phyloP scores from a whole-genome alignment of 2,113 vertebrate species.

The Silurus asotus region DNA sequence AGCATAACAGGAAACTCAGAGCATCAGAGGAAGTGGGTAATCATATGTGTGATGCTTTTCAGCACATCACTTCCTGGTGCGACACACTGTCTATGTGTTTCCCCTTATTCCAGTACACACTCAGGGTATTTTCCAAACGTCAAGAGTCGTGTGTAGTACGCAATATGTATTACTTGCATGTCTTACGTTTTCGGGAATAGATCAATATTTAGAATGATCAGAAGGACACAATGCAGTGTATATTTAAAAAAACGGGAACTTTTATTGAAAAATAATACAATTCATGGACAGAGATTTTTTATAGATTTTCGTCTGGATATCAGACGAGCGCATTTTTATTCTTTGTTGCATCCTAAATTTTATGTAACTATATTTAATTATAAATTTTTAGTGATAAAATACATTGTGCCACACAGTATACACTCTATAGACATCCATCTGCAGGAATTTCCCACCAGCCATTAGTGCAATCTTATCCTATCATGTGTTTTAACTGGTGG shows the following conservation, averaged over 20 bases:
- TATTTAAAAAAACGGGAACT: too few species aligned
- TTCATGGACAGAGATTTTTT: too few species aligned
- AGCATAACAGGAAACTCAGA: not conserved
- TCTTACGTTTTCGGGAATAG: not conserved
- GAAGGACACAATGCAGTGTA: too few species aligned
- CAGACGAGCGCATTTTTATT: too few species aligned
- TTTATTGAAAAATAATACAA: too few species aligned
- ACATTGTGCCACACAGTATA: too few species aligned
- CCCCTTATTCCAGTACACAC: not conserved
- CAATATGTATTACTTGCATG: not conserved
- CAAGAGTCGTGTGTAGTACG: not conserved
- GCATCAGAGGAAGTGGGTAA: not conserved
- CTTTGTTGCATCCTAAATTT: too few species aligned
- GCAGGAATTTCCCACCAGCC: not conserved
- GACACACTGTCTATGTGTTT: not conserved
- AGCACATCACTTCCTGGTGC: constrained; percentile 7
- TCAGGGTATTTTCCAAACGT: not conserved
- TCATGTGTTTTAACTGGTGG: not conserved
- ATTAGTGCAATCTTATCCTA: not conserved
- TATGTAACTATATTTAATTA: too few species aligned
- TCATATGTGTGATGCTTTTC: not conserved
- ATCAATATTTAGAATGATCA: not conserved
- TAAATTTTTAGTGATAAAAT: too few species aligned
- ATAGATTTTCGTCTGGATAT: too few species aligned
- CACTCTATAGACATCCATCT: too few species aligned